phyloP scores from a whole-genome alignment of 2,888 invertebrate genomes.

The Mactromeris polynyma region DNA sequence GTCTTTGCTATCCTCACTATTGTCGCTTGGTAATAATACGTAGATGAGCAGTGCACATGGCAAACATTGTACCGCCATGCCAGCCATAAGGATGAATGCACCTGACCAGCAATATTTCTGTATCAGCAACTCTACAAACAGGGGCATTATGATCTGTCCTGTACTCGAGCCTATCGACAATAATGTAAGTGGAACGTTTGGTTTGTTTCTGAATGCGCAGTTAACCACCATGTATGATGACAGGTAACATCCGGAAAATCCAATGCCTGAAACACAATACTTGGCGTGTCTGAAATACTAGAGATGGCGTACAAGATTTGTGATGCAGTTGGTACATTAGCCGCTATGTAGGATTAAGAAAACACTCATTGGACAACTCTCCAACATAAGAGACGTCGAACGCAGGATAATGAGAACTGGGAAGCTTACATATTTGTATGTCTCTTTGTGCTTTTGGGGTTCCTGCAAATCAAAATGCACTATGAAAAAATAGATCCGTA shows the following conservation, averaged over 20 bases:
- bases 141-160: background rate
- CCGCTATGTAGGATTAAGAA: too few species aligned
- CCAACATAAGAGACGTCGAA: too few species aligned
- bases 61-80: background rate
- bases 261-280: background rate
- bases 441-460: too few species aligned
- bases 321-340: too few species aligned
- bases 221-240: background rate
- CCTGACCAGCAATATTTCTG: background rate
- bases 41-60: background rate
- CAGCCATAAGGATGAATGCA: background rate
- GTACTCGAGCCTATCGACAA: background rate
- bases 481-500: too few species aligned
- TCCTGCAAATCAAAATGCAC: too few species aligned
- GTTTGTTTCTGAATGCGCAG: background rate
- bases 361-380: too few species aligned
- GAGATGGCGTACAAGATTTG: too few species aligned
- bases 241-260: background rate
- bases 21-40: background rate
- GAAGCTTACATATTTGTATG: too few species aligned
- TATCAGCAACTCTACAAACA: background rate
- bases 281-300: background rate
- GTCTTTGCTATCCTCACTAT: background rate
- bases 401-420: too few species aligned
- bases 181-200: background rate